These are phyloP conservation scores for Limosa lapponica DNA, from an alignment of 2,797 vertebrate genomes.

Conservation along the genomic window DNA sequence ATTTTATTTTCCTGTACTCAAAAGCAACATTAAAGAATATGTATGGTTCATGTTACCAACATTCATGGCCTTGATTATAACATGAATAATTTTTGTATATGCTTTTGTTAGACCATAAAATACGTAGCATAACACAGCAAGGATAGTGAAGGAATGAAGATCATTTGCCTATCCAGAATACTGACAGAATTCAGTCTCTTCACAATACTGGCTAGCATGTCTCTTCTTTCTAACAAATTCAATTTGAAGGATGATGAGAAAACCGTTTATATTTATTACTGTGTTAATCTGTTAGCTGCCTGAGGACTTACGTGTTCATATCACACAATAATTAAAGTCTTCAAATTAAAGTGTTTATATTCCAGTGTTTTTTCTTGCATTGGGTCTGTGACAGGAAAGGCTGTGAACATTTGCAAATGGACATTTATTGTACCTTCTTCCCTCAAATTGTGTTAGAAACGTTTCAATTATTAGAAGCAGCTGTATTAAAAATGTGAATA, in stretches of 20 bases:
- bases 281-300: neutral
- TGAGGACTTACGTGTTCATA: neutral
- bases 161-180: neutral
- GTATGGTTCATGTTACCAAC: neutral
- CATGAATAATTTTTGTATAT: neutral
- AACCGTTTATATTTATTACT: neutral
- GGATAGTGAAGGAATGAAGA: neutral
- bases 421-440: neutral
- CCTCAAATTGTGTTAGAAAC: neutral
- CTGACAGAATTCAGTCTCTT: neutral
- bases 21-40: conserved; percentile 17
- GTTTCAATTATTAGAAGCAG: conserved; percentile 6
- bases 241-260: neutral
- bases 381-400: neutral
- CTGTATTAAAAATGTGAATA: neutral
- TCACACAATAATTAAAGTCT: conserved; percentile 20
- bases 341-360: conserved; percentile 5
- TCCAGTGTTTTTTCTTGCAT: neutral
- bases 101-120: conserved; percentile 15
- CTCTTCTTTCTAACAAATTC: neutral
- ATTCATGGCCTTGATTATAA: neutral
- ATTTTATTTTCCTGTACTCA: conserved; percentile 23
- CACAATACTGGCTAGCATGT: neutral
- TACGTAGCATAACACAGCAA: neutral
- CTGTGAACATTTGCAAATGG: neutral